A percentile compares a stretch with the other conserved stretches of the same genome.
phyloP scores from a whole-genome alignment of 2,797 vertebrate genomes.

The Acridotheres tristis region DNA sequence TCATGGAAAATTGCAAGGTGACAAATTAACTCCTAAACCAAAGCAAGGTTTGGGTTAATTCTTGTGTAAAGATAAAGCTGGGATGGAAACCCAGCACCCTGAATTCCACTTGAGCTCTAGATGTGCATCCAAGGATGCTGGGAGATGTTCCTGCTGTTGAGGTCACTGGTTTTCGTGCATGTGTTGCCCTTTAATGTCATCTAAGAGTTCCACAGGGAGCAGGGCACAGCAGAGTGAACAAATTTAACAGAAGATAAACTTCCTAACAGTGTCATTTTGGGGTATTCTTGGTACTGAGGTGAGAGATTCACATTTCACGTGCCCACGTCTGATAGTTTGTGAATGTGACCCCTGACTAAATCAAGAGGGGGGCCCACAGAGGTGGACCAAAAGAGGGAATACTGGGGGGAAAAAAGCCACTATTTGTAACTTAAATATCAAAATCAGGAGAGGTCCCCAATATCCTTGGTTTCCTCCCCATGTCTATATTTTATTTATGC shows the following conservation, averaged over 20 bases:
- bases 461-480: neutral
- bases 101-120: neutral
- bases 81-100: neutral
- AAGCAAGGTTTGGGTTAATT: neutral
- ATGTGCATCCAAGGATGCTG: neutral
- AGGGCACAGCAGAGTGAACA: neutral
- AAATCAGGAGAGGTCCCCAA: neutral
- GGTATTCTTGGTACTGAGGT: neutral
- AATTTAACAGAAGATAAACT: neutral
- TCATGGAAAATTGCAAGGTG: neutral
- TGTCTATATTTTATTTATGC: neutral
- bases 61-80: neutral
- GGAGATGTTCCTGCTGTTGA: neutral
- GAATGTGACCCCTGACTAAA: neutral
- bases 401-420: neutral
- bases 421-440: neutral
- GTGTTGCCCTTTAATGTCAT: neutral
- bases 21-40: neutral
- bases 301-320: neutral
- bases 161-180: neutral
- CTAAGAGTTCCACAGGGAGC: neutral
- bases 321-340: neutral
- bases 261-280: neutral
- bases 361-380: neutral
- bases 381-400: neutral